These are phyloP conservation scores for Semnornis frantzii DNA, from an alignment of 2,113 vertebrate species.

Conservation along the genomic window DNA sequence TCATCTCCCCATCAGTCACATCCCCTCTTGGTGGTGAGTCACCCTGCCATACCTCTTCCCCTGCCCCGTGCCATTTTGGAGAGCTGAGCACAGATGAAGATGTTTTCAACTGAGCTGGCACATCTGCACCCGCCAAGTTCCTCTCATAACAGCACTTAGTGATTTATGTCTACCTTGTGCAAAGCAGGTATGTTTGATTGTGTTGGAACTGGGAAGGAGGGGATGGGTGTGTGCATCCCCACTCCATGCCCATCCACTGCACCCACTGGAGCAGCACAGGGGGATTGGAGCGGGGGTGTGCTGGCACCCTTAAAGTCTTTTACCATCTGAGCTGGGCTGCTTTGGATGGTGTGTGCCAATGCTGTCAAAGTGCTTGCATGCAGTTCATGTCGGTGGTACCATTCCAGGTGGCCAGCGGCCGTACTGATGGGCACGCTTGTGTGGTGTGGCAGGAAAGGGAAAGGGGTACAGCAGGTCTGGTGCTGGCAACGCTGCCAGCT, in stretches of 20 bases:
- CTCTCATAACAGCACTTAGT: not conserved
- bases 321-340: conserved; percentile 82
- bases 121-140: conserved; percentile 35
- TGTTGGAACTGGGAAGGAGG: not conserved
- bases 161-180: conserved; percentile 1
- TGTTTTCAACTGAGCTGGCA: not conserved
- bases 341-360: conserved; percentile 78
- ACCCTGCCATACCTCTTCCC: not conserved
- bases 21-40: conserved; percentile 46
- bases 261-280: not conserved
- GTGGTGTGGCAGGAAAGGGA: not conserved
- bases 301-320: not conserved
- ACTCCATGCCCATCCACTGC: not conserved
- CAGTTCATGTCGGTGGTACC: not conserved
- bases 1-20: conserved; percentile 40
- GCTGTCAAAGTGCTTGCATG: conserved; percentile 68
- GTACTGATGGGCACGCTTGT: not conserved
- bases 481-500: not conserved
- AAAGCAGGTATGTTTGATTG: not conserved
- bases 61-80: not conserved
- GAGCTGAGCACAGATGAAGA: not conserved
- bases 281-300: rapidly evolving
- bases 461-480: not conserved
- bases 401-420: not conserved
- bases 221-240: rapidly evolving